Evolutionary conservation across 2,113 vertebrate species (phyloP), one percentile per base, ranked within the genome.

Genomic region (Corythaixoides concolor): DNA sequence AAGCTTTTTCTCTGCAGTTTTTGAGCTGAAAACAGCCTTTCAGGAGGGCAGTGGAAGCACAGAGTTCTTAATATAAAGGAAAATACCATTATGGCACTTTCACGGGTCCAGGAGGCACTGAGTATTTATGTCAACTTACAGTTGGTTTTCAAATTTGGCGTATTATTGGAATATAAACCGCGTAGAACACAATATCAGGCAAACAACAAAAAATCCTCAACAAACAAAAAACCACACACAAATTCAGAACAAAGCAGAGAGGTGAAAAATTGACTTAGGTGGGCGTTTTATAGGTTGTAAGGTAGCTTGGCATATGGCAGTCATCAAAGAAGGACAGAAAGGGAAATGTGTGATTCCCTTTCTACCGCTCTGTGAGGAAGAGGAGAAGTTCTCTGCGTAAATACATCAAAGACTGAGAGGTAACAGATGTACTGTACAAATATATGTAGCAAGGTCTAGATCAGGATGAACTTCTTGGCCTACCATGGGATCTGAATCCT

Each of bases 221-320:
- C 32, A 56, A 56, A 32, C 19, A 58, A 21, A 58, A 62, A 60
- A 60, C 12, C 35, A 62, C 59, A 37, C 22, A 33, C 22, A 26
- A 55, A 33, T 66, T 64, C 22, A 19, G 30, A 67, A n/a, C 19
- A 33, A 52, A 52, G 28, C 59, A 63, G 20, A 70, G 59, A 19
- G 47, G 23, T 77, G 56, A 62, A 89, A 80, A 84, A 77, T 93
- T 64, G 76, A 83, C 53, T 68, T 66, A 55, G 84, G 68, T 62
- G 35, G 87, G 60, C 78, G 37, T 53, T 79, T 85, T 59, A 63
- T 63, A 84, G 93, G 93, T 94, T 87, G 87, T 64, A 81, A 21
- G 49, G 53, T 70, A 59, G 27, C 21, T 8, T 53, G 39, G 56
- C 74, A 41, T 33, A 50, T 49, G 35, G 27, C 41, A 45, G 52